Evolutionary conservation across 2,888 invertebrate species (phyloP), one percentile per base, ranked within the genome.

Genomic region (Chaitophorus viminalis): DNA sequence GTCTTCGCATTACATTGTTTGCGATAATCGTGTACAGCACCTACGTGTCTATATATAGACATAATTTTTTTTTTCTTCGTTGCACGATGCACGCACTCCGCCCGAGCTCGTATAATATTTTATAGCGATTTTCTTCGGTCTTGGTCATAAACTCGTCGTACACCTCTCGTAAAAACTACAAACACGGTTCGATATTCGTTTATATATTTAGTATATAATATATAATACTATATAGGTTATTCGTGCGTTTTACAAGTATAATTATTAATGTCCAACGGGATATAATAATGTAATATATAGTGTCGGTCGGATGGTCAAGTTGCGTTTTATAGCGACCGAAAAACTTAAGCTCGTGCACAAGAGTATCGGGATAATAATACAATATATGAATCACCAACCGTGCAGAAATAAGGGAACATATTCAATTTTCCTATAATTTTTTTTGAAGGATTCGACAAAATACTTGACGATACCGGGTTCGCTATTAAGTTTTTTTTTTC

Each of bases 91-190:
- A 3, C 11, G 4, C 39, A 46, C 75, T 21, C 18, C 33, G 9
- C 72, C 29, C 72, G n/a, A 39, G 25, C 75, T 75, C 36, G 60
- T 83, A 83, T 60, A 54, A 74, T 36, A 9, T 83, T 83, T 83
- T 74, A 83, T 21, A 31, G 74, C 60, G 36, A 52, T 72, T 72
- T 54, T 29, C 14, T 72, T n/a, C 52, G 25, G 33, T 29, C 52
- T 75, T 5, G 21, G 75, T 75, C 75, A 46, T 75, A 75, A 75
- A 75, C 21, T 82, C 4, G 54, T 17, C 54, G 60, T 60, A 25
- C 25, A 68, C 68, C 68, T 68, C 68, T 60, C 60, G 6, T 60
- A 25, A 60, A 60, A 60, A 4, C 25, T 14, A 46, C 11, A 60
- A 29, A 8, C 68, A n/a, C 11, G 29, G 68, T 68, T 3, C 68